A percentile compares a stretch with the other conserved stretches of the same genome.
These are phyloP conservation scores for Lobophora halterata DNA, from an alignment of 2,888 invertebrate species.

Conservation along the genomic window DNA sequence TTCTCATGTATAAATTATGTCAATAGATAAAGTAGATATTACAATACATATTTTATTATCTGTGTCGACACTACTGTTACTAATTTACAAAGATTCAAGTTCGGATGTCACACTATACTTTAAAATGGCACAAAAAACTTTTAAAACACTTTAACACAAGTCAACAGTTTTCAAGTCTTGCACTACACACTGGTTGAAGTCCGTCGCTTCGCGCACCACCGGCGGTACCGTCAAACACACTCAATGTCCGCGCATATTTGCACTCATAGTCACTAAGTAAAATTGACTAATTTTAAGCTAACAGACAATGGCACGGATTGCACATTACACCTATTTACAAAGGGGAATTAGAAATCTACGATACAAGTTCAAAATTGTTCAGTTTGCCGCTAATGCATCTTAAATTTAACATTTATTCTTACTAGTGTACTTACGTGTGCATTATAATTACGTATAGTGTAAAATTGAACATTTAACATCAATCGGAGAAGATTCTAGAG, in stretches of 20 bases:
- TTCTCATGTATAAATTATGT: slow-evolving; percentile 79
- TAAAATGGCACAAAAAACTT: slow-evolving; percentile 80
- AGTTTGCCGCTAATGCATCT: slow-evolving; percentile 58
- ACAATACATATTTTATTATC: slow-evolving; percentile 76
- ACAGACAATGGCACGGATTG: slow-evolving; percentile 80
- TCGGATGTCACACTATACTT: slow-evolving; percentile 80
- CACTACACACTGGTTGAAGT: slow-evolving; percentile 54
- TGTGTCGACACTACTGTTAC: slow-evolving; percentile 74
- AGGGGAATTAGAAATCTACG: slow-evolving; percentile 62
- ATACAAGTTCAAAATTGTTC: slow-evolving; percentile 62
- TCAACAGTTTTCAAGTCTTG: slow-evolving; percentile 69
- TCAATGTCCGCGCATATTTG: slow-evolving; percentile 37
- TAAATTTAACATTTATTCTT: slow-evolving; percentile 68
- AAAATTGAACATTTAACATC: slow-evolving; percentile 61
- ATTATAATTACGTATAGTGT: slow-evolving; percentile 74
- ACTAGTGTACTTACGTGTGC: slow-evolving; percentile 72
- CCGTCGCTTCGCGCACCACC: slow-evolving; percentile 40
- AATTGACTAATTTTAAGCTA: slow-evolving; percentile 76
- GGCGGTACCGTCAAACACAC: slow-evolving; percentile 34
- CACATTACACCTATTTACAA: slow-evolving; percentile 76
- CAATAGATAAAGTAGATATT: slow-evolving; percentile 74
- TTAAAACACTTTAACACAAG: slow-evolving; percentile 78
- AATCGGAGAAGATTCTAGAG: slow-evolving; percentile 27
- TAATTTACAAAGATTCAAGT: slow-evolving; percentile 77
- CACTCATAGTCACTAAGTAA: slow-evolving; percentile 53